Conservation (phyloP, 2,888 invertebrate species). For the Drosophila demipolita region DNA sequence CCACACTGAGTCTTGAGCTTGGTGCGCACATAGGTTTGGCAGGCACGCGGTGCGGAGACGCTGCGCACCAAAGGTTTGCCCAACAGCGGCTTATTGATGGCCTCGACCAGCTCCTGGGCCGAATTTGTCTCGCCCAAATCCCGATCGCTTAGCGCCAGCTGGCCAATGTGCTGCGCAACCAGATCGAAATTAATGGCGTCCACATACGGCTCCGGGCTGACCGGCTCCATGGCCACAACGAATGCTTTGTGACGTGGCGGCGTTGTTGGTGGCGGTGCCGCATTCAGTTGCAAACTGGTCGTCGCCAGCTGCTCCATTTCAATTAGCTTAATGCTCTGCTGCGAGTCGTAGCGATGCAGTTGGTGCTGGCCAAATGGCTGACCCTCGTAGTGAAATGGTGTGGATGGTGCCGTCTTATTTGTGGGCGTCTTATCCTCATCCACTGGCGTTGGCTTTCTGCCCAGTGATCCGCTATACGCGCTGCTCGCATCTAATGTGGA, state of each 20-base stretch:
- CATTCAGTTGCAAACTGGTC: slow-evolving; percentile 56
- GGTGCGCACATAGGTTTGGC: slow-evolving; percentile 82
- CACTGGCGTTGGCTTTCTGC: slow-evolving; percentile 46
- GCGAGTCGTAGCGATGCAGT: slow-evolving; percentile 56
- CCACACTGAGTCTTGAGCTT: slow-evolving; percentile 73
- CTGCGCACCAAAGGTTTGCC: slow-evolving; percentile 76
- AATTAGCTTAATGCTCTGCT: slow-evolving; percentile 70
- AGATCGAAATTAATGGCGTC: slow-evolving; percentile 76
- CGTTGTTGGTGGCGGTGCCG: slow-evolving; percentile 20
- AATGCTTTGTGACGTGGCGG: slow-evolving; percentile 66
- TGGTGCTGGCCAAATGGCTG: slow-evolving; percentile 59
- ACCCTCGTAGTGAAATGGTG: slow-evolving; percentile 78
- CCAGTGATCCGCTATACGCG: slow-evolving; percentile 64
- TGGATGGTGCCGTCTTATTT: slow-evolving; percentile 64
- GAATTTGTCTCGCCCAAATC: slow-evolving; percentile 30
- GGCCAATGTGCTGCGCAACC: slow-evolving; percentile 69
- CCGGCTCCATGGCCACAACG: slow-evolving; percentile 70
- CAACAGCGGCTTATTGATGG: slow-evolving; percentile 78
- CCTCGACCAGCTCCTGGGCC: slow-evolving; percentile 63
- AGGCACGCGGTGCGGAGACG: slow-evolving; percentile 72
- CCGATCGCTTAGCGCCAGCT: slow-evolving; percentile 62
- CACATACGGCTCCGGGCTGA: slow-evolving; percentile 64
- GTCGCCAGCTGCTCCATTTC: slow-evolving; percentile 72
- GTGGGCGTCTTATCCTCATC: slow-evolving; percentile 82
- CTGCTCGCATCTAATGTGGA: slow-evolving; percentile 79